Evolutionary conservation across 2,113 vertebrate species (phyloP), one percentile per base, ranked within the genome.

Genomic region (Patagioenas fasciata): DNA sequence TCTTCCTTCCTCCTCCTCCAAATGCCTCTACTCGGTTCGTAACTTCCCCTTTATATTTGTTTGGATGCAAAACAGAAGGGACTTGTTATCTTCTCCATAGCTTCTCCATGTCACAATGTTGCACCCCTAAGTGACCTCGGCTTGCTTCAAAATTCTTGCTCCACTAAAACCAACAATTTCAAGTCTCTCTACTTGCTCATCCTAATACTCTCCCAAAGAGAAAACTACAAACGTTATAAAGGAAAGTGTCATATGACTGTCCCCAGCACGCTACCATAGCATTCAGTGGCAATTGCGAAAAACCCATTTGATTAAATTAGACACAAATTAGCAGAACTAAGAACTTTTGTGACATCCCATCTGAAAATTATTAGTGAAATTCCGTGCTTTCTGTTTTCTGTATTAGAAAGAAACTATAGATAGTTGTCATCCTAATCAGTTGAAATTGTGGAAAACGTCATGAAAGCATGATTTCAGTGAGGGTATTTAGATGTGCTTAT

Each of bases 391-490:
- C 53, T 67, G 4, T 64, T 96, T 94, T 58, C 64, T 85, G 13
- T 91, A 73, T 84, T 88, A 91, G 36, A 56, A 91, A 56, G n/a
- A 80, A 95, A 36, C 29, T 81, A 51, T 21, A 92, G 36, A 85
- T 54, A 16, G 15, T 13, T 89, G 24, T 47, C 84, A 50, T 32
- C 14, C 48, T 88, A 89, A 92, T 93, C 79, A 85, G 62, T 53
- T 96, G 88, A 89, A 97, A 93, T 88, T 85, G 88, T 81, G n/a
- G 47, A 91, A 65, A 95, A 91, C 66, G 91, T 60, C 83, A 91
- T 64, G 93, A 91, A 92, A 62, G 16, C 53, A 61, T 32, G 15
- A 71, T 66, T 67, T 96, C 58, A 38, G 32, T 75, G 83, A 88
- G 48, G 34, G 12, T 34, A 89, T 95, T 95, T 90, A 75, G 44